phyloP scores from a whole-genome alignment of 2,797 vertebrate species.

The Carcharodon carcharias region DNA sequence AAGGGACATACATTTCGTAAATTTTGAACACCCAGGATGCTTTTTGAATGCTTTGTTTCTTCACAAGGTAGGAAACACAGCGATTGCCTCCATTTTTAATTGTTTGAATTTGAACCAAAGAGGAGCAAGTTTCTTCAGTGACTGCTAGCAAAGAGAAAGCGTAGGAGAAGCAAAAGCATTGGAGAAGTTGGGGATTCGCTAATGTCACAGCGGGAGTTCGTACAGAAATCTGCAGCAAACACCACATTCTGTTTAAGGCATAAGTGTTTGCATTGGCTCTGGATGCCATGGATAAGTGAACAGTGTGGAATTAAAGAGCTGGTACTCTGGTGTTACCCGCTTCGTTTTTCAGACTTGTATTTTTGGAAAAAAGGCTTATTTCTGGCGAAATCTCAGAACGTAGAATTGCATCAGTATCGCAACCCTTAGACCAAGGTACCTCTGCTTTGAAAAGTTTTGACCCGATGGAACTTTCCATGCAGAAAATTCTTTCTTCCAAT shows the following conservation, averaged over 20 bases:
- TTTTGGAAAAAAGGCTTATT: background rate
- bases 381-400: background rate
- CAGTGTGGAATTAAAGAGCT: background rate
- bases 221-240: background rate
- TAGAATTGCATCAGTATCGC: background rate
- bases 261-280: background rate
- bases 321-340: background rate
- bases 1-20: background rate
- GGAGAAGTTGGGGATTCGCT: background rate
- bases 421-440: no score
- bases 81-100: background rate
- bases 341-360: background rate
- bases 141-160: background rate
- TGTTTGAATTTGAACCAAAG: background rate
- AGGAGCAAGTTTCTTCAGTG: background rate
- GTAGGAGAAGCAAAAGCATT: background rate
- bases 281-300: background rate
- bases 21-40: background rate
- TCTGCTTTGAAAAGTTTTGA: background rate
- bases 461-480: background rate
- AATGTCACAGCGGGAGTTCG: background rate
- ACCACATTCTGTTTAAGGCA: background rate
- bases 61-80: background rate
- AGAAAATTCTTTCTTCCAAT: background rate
- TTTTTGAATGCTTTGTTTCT: background rate